Evolutionary conservation across 2,113 vertebrate species (phyloP).

Genomic region (Caretta caretta): DNA sequence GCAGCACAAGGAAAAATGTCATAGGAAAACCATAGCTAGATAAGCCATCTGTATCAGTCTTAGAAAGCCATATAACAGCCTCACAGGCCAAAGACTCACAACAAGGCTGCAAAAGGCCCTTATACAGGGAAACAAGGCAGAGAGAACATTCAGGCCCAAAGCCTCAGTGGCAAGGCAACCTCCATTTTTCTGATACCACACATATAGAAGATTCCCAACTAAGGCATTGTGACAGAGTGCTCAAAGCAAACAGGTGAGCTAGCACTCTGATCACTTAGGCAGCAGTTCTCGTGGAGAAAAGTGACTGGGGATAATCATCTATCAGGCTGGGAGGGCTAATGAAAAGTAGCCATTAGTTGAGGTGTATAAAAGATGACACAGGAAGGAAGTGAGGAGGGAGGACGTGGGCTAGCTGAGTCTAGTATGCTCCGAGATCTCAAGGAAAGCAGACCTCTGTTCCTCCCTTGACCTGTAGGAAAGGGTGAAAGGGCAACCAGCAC

Average conservation of each 20-base stretch:
- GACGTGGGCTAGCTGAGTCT: too few relatives aligned
- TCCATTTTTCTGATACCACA: constrained; percentile 9
- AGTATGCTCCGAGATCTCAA: too few relatives aligned
- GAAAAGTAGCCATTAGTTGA: too few relatives aligned
- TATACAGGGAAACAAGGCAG: constrained; percentile 28
- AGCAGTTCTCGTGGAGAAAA: neutral
- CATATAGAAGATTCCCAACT: constrained; percentile 3
- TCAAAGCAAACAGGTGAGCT: too few relatives aligned
- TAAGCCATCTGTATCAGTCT: accelerated
- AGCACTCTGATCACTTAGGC: too few relatives aligned
- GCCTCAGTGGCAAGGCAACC: constrained; percentile 53
- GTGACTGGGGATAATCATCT: too few relatives aligned
- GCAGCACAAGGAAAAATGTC: neutral
- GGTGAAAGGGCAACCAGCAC: too few relatives aligned
- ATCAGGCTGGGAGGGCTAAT: too few relatives aligned
- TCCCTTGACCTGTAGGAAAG: too few relatives aligned
- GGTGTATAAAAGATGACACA: too few relatives aligned
- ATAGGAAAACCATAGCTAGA: neutral
- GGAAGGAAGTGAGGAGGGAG: too few relatives aligned
- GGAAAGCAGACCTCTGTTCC: too few relatives aligned
- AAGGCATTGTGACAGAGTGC: neutral
- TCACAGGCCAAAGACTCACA: neutral
- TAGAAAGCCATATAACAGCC: neutral
- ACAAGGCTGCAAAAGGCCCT: neutral
- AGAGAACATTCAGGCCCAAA: neutral